Evolutionary conservation across 2,113 vertebrate genomes (phyloP), one percentile per base, ranked within the genome.

Genomic region (Clarias magur): DNA sequence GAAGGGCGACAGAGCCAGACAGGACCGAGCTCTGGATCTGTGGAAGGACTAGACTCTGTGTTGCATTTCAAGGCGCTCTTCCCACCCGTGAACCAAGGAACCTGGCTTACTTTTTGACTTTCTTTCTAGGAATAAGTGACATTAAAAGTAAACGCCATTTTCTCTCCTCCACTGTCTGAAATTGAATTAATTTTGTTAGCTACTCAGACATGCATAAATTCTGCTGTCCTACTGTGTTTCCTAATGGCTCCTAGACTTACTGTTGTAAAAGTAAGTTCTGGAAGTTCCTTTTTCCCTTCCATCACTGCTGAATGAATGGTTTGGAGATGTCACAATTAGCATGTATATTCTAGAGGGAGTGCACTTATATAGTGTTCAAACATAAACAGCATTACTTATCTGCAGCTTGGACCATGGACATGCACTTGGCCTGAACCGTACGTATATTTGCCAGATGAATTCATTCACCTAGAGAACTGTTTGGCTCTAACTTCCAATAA

Each of bases 91-190:
- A 34, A 54, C 62, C 30, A 83, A 7, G 0, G 63, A 75, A 15
- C 48, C 57, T 25, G 53, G 8, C 59, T 80, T 3, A 23, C 42
- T 8, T 54, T 87, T 83, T 79, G 2, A 5, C 25, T 70, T 89
- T 68, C 79, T 83, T 48, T 75, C 54, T 48, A n/a, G 65, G 48
- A 85, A 85, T 68, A 85, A 85, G 81, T 60, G 68, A 19, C 15
- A 85, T 82, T 85, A 87, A 87, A 87, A 78, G 60, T 54, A 75
- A 87, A 84, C 67, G 25, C 30, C 68, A 78, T 83, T 87, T 83
- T 87, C 78, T 23, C 8, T 4, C 56, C 76, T 75, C 15, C 25
- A 82, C 48, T 72, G 82, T 60, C 80, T 85, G 67, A 85, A 87
- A 60, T n/a, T 42, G 42, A 85, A 75, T 84, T 67, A 67, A 82